Percentiles rank a stretch among this genome's conserved stretches.
Evolutionary conservation across 2,888 invertebrate genomes (phyloP).

Genomic region (Desoria tigrina): DNA sequence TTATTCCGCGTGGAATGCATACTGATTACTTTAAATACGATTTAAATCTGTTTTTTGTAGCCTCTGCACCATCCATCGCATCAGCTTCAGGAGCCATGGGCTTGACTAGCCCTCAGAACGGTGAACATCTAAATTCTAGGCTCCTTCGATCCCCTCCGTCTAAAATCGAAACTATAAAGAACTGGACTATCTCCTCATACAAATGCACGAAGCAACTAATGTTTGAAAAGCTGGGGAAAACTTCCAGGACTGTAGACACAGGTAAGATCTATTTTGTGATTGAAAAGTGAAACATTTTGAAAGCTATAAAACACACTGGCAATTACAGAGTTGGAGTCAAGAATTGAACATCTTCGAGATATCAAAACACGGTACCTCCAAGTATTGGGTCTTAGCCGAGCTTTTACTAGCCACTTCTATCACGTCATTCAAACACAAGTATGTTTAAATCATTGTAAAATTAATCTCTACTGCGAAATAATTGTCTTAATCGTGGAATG

Average conservation of each 20-base stretch:
- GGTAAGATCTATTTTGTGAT: conserved; percentile 59
- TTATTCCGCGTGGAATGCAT: too few species aligned
- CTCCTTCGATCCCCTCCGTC: conserved; percentile 70
- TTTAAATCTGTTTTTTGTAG: conserved; percentile 18
- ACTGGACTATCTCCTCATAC: conserved; percentile 97
- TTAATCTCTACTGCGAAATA: not conserved
- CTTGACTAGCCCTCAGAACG: conserved; percentile 61
- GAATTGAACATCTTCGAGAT: conserved; percentile 88
- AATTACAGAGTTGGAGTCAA: conserved; percentile 86
- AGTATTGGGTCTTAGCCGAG: conserved; percentile 79
- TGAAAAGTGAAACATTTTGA: too few species aligned
- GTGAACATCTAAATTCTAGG: conserved; percentile 56
- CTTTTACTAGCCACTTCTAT: conserved; percentile 84
- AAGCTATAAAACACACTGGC: too few species aligned
- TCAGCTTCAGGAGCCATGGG: conserved; percentile 31
- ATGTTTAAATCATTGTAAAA: conserved; percentile 36
- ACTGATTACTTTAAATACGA: conserved; percentile 48
- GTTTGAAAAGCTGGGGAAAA: conserved; percentile 93
- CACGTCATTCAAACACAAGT: conserved; percentile 80
- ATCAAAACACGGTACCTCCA: conserved; percentile 90
- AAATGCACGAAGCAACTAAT: conserved; percentile 96
- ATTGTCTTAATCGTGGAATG: not conserved
- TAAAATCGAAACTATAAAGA: conserved; percentile 87
- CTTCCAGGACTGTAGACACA: conserved; percentile 83
- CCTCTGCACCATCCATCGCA: conserved; percentile 51